Base-by-base conservation (phyloP, 1,140 invertebrate genomes). In the Dendrolimus punctatus region DNA sequence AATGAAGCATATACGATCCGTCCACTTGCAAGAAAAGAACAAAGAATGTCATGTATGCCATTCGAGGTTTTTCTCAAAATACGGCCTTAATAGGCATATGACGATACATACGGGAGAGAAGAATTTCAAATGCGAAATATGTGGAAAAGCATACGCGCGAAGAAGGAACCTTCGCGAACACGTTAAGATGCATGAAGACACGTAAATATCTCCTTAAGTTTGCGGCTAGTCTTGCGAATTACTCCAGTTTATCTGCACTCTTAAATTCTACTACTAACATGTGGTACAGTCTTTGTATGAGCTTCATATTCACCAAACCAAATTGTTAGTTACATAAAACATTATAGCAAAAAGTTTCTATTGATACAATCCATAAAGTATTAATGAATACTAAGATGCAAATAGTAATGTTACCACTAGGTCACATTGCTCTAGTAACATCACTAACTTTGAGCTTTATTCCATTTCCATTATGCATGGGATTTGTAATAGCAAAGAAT, bases 1-100 rank as follows among this genome's bases (percentile, higher is more conserved):
- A 5, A 63, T 85, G n/a, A 61, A 87, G 0, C 88, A 90, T 40
- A 84, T 88, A 46, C 69, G 88, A 46, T 87, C 80, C 0, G 75
- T 83, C 2, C 89, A 89, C 54, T 79, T 89, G 4, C 89, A 89
- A 42, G 88, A 90, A 46, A 76, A 88, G 6, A 88, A 88, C 40
- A 85, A 86, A 6, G 76, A 77, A 6, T 91, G 90, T 60, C 61
- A 68, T 4, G 61, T 89, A 5, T 90, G 89, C 46, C 82, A 91
- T 53, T 93, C 93, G 58, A 90, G 90, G 9, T 95, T 95, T 71
- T 93, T 93, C 51, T 77, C 92, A 71, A 87, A 93, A 83, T 64
- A 93, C 89, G 83, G 92, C 88, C 44, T 95, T 81, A 86, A 93
- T 84, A 82, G 88, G 88, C 90, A 91, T 74, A 88, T 93, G 93